phyloP scores from a whole-genome alignment of 2,797 vertebrate genomes.

The Todus mexicanus region DNA sequence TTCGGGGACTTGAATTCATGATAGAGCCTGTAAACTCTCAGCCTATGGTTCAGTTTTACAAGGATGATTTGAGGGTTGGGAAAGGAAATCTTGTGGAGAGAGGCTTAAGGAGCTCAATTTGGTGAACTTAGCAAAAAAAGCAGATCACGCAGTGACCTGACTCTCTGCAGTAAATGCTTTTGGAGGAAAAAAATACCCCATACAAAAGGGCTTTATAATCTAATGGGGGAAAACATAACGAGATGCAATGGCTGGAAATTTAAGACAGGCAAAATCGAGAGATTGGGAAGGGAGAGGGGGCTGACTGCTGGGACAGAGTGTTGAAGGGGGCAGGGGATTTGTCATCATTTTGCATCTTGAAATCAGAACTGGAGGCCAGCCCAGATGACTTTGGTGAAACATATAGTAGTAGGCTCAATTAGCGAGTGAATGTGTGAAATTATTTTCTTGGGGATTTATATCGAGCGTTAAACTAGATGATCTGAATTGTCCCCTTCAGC shows the following conservation, averaged over 20 bases:
- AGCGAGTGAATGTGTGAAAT: slow-evolving; percentile 35
- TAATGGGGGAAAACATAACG: background rate
- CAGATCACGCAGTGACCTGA: background rate
- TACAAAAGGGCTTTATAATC: slow-evolving; percentile 29
- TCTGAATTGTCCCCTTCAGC: slow-evolving; percentile 30
- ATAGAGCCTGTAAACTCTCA: slow-evolving; percentile 42
- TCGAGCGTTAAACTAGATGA: background rate
- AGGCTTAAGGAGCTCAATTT: slow-evolving; percentile 36
- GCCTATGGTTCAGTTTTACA: slow-evolving; percentile 43
- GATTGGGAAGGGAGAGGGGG: background rate
- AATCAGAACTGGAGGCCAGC: slow-evolving; percentile 53
- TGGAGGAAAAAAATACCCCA: background rate
- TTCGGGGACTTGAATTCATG: slow-evolving; percentile 36
- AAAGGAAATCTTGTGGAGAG: slow-evolving; percentile 43
- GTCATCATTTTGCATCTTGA: slow-evolving; percentile 26
- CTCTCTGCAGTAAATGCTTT: slow-evolving; percentile 15
- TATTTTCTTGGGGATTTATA: slow-evolving; percentile 41
- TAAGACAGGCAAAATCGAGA: slow-evolving; percentile 10
- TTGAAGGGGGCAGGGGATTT: slow-evolving; percentile 28
- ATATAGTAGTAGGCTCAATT: slow-evolving; percentile 37
- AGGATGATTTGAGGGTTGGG: slow-evolving; percentile 26
- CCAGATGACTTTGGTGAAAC: slow-evolving; percentile 51
- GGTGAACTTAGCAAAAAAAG: slow-evolving; percentile 21
- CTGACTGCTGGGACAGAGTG: slow-evolving; percentile 10
- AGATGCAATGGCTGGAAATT: slow-evolving; percentile 36